Base-by-base conservation (phyloP, 1,140 invertebrate species). In the Uloborus diversus region DNA sequence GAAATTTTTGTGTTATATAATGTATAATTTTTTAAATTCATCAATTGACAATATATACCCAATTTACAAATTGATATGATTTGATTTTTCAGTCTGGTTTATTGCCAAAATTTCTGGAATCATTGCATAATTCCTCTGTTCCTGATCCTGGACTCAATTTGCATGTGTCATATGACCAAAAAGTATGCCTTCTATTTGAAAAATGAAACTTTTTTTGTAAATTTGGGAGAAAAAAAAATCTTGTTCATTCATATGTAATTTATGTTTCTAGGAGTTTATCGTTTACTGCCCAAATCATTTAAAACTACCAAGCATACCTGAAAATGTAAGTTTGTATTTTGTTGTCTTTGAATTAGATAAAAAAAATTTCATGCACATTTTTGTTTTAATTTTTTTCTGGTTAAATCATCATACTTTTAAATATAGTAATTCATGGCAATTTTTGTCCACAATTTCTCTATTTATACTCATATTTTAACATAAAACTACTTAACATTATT, bases 221-320 rank as follows among this genome's bases (percentile, higher is more conserved):
- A 47, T 47, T 47, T 47, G 9, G 9, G 37, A 47, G 9, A 9
- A 9, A 47, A 9, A 47, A 47, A 47, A 17, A 47, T 9, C 37
- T 47, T 9, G 17, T 47, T 9, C 37, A 9, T 47, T 9, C n/a
- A n/a, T n/a, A n/a, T n/a, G n/a, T 30, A 20, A 61, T 33, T 68
- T 32, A 57, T 51, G 13, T 20, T 32, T 90, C 71, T 86, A 94
- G 92, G 90, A 89, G 83, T 95, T 94, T 86, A 89, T 90, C 76
- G 94, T 92, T 81, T 91, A 92, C 85, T 92, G 93, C 84, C 94
- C 94, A 33, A 90, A 92, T 85, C 91, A 92, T 83, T 92, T 92
- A 83, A 91, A 92, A 85, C 88, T 98, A 82, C 95, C 96, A 37
- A 95, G 92, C 87, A 96, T 98, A 88, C 96, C 96, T 59, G 93